Conservation (phyloP, 2,113 vertebrate species). For the Syngnathus scovelli region DNA sequence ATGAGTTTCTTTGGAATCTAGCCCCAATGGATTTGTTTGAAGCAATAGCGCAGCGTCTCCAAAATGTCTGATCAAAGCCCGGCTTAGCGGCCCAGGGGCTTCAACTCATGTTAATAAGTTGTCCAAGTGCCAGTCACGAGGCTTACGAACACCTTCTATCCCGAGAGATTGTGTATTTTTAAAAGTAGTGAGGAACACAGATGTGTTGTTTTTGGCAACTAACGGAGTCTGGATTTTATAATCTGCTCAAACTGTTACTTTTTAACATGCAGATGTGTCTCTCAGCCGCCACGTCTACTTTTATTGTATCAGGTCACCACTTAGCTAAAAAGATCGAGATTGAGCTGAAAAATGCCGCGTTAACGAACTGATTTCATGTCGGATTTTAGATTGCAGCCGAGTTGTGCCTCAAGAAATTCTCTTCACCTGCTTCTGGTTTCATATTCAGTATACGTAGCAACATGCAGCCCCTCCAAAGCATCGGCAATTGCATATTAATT, state of each 20-base stretch:
- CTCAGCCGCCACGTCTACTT: background rate
- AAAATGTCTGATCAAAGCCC: slow-evolving; percentile 62
- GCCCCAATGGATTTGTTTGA: slow-evolving; percentile 60
- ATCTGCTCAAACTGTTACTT: slow-evolving; percentile 49
- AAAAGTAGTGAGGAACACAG: slow-evolving; percentile 53
- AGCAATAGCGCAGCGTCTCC: slow-evolving; percentile 57
- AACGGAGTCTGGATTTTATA: slow-evolving; percentile 28
- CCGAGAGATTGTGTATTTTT: slow-evolving; percentile 69
- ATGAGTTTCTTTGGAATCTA: slow-evolving; percentile 51
- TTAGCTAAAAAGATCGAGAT: background rate
- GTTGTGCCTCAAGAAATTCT: background rate
- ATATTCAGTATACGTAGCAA: background rate
- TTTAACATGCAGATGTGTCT: slow-evolving; percentile 25
- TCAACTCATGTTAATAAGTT: slow-evolving; percentile 52
- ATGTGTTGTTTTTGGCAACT: slow-evolving; percentile 52
- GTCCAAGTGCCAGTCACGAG: slow-evolving; percentile 55
- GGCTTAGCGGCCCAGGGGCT: slow-evolving; percentile 49
- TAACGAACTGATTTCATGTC: no score
- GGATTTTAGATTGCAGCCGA: background rate
- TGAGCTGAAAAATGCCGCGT: no score
- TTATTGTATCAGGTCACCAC: background rate
- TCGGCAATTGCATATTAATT: slow-evolving; percentile 66
- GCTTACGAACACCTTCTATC: slow-evolving; percentile 54
- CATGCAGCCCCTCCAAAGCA: slow-evolving; percentile 18
- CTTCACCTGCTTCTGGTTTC: no score